phyloP scores from a whole-genome alignment of 1,140 invertebrate species.

The Myzus persicae region DNA sequence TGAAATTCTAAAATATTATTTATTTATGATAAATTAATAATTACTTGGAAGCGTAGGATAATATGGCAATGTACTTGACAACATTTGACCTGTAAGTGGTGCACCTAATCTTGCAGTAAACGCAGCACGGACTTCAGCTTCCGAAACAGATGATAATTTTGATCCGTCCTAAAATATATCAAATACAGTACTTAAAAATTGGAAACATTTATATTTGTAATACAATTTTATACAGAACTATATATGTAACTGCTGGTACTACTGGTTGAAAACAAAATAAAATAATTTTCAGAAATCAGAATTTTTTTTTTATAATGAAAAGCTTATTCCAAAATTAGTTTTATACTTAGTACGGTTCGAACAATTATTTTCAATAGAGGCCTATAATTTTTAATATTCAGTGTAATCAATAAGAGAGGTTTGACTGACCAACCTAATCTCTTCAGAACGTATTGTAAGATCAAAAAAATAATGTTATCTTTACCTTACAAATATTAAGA shows the following conservation, averaged over 20 bases:
- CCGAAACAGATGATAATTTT: conserved; percentile 71
- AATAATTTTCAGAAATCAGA: not conserved
- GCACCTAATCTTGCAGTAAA: conserved; percentile 76
- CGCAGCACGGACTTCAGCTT: conserved; percentile 79
- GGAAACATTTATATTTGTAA: no score
- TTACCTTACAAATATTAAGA: no score
- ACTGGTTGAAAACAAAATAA: not conserved
- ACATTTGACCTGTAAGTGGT: conserved; percentile 76
- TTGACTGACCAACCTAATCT: not conserved
- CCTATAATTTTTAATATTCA: not conserved
- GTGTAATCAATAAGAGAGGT: not conserved
- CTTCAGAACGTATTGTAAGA: not conserved
- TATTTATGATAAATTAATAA: not conserved
- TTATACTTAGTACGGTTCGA: not conserved
- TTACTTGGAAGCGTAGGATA: conserved; percentile 75
- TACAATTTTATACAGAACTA: not conserved
- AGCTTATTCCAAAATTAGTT: not conserved
- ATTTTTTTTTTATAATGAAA: not conserved
- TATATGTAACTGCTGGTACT: not conserved
- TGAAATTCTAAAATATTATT: not conserved
- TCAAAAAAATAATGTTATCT: not conserved
- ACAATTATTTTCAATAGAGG: not conserved
- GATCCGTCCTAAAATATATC: conserved; percentile 42
- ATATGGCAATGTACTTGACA: conserved; percentile 77
- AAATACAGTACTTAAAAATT: not conserved